Evolutionary conservation across 2,797 vertebrate species (phyloP).

Genomic region (Echeneis naucrates): DNA sequence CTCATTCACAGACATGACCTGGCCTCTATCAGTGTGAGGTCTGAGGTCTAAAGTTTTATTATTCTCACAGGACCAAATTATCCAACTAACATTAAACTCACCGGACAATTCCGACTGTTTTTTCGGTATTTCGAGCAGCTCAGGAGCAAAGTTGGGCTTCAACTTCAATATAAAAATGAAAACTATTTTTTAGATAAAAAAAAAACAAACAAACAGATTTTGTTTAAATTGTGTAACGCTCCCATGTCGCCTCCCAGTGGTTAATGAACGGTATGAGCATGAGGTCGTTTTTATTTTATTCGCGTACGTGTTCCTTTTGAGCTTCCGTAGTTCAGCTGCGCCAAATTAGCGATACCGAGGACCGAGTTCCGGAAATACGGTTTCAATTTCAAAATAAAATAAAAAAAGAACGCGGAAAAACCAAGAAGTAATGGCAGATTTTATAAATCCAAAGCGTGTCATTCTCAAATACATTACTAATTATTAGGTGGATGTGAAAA

Average conservation of each 20-base stretch:
- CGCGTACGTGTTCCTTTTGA: background rate
- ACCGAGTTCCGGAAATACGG: background rate
- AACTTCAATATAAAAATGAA: background rate
- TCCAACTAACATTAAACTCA: background rate
- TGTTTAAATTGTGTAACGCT: background rate
- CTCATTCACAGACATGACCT: too few relatives aligned
- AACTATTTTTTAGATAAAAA: too few relatives aligned
- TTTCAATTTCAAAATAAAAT: conserved; percentile 14
- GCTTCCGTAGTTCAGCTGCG: conserved; percentile 40
- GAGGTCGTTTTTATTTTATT: fast-evolving
- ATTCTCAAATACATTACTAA: background rate
- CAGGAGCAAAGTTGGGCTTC: background rate
- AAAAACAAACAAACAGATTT: background rate
- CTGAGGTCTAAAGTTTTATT: background rate
- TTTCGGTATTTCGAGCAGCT: background rate
- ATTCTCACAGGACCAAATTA: background rate
- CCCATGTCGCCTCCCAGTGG: conserved; percentile 43
- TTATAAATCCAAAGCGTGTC: fast-evolving
- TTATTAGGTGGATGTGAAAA: fast-evolving
- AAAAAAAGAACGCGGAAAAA: fast-evolving
- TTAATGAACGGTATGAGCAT: background rate
- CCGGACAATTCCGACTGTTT: too few relatives aligned
- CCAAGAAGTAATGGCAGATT: fast-evolving
- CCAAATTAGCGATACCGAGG: background rate
- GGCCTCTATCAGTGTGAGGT: too few relatives aligned